Percentiles rank a stretch among this genome's conserved stretches.
phyloP scores from a whole-genome alignment of 2,888 invertebrate species.

The Caenorhabditis sinica region DNA sequence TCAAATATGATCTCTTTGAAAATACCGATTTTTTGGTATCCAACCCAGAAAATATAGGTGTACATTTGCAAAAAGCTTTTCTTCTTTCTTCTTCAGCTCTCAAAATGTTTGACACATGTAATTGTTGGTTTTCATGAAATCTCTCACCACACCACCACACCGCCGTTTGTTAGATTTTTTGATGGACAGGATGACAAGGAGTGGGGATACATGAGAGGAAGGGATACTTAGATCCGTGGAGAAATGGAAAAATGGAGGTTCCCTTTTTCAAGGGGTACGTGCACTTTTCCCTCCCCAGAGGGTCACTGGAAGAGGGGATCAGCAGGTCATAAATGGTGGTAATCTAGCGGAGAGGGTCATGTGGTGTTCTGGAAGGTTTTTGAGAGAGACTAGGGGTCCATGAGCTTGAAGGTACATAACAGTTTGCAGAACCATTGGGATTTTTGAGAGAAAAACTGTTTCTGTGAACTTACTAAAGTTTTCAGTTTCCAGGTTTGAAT shows the following conservation, averaged over 20 bases:
- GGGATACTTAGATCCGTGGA: neutral
- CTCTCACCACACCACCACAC: neutral
- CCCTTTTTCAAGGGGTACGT: neutral
- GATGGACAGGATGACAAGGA: slow-evolving; percentile 24
- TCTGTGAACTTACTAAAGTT: neutral
- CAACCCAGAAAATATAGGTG: neutral
- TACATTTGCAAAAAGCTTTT: neutral
- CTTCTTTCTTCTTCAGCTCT: neutral
- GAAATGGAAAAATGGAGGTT: neutral
- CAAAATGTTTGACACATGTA: slow-evolving; percentile 37
- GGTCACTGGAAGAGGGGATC: neutral
- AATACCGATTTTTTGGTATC: no score
- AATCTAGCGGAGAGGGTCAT: neutral
- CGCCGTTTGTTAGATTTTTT: neutral
- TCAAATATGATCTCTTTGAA: no score
- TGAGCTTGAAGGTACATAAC: no score
- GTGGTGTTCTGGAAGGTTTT: no score
- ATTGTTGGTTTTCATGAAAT: slow-evolving; percentile 35
- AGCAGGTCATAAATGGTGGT: neutral
- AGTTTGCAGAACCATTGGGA: no score
- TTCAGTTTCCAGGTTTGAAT: no score
- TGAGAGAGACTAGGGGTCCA: no score
- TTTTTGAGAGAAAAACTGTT: neutral
- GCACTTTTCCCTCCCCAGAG: slow-evolving; percentile 31
- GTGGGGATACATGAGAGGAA: neutral